A percentile compares a stretch with the other conserved stretches of the same genome.
phyloP scores from a whole-genome alignment of 2,113 vertebrate genomes.

The Agapornis roseicollis region DNA sequence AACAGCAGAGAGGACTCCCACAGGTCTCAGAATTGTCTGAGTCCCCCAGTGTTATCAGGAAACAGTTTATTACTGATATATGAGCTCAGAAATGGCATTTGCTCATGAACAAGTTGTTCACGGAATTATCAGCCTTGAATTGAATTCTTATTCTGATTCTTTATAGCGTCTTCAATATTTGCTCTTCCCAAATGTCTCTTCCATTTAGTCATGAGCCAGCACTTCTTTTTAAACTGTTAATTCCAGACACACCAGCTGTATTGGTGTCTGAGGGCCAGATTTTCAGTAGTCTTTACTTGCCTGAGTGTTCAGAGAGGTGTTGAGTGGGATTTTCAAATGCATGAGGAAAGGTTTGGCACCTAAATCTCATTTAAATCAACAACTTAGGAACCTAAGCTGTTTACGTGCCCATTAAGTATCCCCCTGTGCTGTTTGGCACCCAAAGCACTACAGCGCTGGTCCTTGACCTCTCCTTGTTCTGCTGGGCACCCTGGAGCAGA shows the following conservation, averaged over 20 bases:
- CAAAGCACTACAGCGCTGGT: rapidly evolving
- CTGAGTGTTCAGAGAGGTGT: neutral
- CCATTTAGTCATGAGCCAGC: slow-evolving; percentile 10
- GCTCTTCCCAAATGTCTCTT: slow-evolving; percentile 17
- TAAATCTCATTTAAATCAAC: neutral
- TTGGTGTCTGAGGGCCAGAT: neutral
- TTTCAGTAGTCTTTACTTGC: neutral
- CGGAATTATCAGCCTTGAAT: slow-evolving; percentile 2
- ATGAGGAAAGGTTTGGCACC: neutral
- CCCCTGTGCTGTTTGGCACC: neutral
- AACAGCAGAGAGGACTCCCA: neutral
- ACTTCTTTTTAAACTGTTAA: slow-evolving; percentile 8
- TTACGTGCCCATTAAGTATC: neutral
- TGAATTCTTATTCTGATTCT: neutral
- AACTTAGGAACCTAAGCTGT: neutral
- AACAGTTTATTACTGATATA: neutral
- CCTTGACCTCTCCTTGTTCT: neutral
- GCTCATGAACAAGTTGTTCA: neutral
- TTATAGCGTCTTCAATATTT: neutral
- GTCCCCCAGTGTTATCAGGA: neutral
- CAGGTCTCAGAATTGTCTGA: neutral
- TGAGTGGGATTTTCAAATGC: slow-evolving; percentile 11
- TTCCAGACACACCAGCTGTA: slow-evolving; percentile 8
- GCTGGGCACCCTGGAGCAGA: neutral
- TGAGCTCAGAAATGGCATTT: neutral